Evolutionary conservation across 1,140 invertebrate genomes (phyloP).

Genomic region (Oscheius sp.): DNA sequence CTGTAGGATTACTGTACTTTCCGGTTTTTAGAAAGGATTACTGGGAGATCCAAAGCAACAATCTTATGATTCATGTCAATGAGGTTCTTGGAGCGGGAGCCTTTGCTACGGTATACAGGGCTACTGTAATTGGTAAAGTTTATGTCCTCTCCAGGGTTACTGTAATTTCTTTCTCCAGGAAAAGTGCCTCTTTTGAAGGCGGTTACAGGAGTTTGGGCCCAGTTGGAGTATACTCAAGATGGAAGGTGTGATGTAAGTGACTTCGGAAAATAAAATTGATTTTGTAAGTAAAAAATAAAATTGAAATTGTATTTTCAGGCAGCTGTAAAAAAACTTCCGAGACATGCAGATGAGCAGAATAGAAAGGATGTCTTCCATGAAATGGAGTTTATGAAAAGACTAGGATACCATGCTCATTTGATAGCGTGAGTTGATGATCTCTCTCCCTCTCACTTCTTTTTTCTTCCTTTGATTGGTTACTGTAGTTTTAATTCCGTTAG

Average conservation of each 20-base stretch:
- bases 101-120: constrained; percentile 31
- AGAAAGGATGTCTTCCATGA: constrained; percentile 30
- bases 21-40: constrained; percentile 25
- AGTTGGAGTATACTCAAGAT: constrained; percentile 16
- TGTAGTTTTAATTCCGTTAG: no score
- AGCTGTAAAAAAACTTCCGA: constrained; percentile 29
- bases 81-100: constrained; percentile 25
- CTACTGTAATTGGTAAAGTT: constrained; percentile 3
- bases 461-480: no score
- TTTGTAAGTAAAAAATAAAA: no score
- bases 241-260: not conserved
- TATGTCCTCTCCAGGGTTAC: not conserved
- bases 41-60: constrained; percentile 26
- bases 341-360: constrained; percentile 25
- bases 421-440: constrained; percentile 5
- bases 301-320: constrained; percentile 4
- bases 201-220: constrained; percentile 1
- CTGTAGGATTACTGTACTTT: not conserved
- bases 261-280: not conserved
- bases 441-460: no score
- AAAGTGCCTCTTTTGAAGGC: constrained; percentile 23
- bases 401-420: constrained; percentile 26
- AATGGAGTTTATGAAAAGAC: constrained; percentile 35
- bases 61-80: constrained; percentile 23
- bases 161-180: constrained; percentile 8